phyloP scores from a whole-genome alignment of 2,113 vertebrate genomes.

The Sinocyclocheilus maitianheensis region DNA sequence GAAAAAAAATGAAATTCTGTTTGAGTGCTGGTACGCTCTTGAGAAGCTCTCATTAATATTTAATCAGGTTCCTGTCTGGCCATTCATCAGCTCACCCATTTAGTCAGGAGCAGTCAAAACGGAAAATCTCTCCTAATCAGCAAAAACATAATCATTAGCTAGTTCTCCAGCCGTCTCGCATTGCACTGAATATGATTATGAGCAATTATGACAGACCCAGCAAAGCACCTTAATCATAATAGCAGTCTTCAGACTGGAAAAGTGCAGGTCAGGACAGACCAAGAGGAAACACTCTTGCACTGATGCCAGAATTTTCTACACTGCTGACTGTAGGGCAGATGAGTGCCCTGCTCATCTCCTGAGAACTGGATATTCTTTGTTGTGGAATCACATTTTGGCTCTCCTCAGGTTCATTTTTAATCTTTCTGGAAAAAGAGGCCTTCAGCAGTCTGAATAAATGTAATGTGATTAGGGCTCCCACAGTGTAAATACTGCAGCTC shows the following conservation, averaged over 20 bases:
- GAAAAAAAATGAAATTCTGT: constrained; percentile 16
- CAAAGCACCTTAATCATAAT: neutral
- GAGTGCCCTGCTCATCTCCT: neutral
- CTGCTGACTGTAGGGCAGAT: neutral
- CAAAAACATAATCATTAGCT: constrained; percentile 47
- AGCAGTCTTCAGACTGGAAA: neutral
- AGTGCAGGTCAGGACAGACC: constrained; percentile 13
- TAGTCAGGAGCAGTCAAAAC: constrained; percentile 46
- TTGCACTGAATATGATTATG: constrained; percentile 28
- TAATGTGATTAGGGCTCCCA: constrained; percentile 15
- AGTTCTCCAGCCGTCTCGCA: constrained; percentile 21
- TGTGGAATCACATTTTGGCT: neutral
- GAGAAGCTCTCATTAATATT: constrained; percentile 55
- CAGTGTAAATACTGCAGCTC: neutral
- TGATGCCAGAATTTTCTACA: neutral
- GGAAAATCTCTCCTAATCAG: constrained; percentile 46
- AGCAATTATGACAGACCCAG: constrained; percentile 12
- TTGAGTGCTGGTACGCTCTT: constrained; percentile 32
- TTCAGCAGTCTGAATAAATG: constrained; percentile 10
- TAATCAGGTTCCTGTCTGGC: constrained; percentile 49
- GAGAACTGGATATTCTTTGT: constrained; percentile 1
- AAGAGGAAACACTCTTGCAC: neutral
- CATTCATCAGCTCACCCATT: constrained; percentile 43
- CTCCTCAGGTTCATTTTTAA: constrained; percentile 15
- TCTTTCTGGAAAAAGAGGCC: constrained; percentile 10